Base-by-base conservation (phyloP, 2,113 vertebrate species). In the Eulemur rufifrons region DNA sequence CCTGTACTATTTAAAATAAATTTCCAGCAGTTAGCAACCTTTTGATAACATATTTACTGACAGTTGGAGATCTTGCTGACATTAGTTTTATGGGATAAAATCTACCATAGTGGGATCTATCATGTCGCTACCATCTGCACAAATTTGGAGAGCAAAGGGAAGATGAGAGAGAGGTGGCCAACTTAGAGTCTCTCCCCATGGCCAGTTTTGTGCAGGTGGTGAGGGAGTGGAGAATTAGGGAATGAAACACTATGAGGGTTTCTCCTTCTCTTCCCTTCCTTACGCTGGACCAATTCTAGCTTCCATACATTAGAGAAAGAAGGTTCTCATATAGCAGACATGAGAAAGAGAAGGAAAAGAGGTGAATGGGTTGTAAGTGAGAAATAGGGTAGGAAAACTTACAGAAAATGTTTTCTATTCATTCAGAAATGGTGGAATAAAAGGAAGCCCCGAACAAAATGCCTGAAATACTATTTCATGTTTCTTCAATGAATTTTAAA, bases 401-500 rank as follows among this genome's bases (percentile, higher is more conserved):
- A 42, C 0, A n/a, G 34, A n/a, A 77, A 89, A 63, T 68, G 8
- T 47, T 89, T 94, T 37, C 63, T 82, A 9, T 76, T 69, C 13
- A 29, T 34, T 76, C 6, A 42, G 37, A 86, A 89, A 29, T 69
- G 29, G 3, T 29, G 5, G 25, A 76, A 42, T 91, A 61, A 71
- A 86, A 71, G 17, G 18, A 92, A 88, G 6, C 2, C 10, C 37
- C 82, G 9, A 34, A 42, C 68, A 86, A 86, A 95, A 86, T 37
- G 4, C 10, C 42, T 74, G 4, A 23, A 63, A 21, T 47, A 74
- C 17, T 17, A 39, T 69, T 68, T 21, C 18, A 45, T 27, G 42
- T 66, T 91, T 91, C 47, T 61, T 94, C 21, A 93, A 27, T 76
- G 61, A 50, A 54, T 73, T 93, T 95, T 18, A 29, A 84, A 86